These are phyloP conservation scores for Cydia strobilella DNA, from an alignment of 1,140 invertebrate species.

Conservation along the genomic window DNA sequence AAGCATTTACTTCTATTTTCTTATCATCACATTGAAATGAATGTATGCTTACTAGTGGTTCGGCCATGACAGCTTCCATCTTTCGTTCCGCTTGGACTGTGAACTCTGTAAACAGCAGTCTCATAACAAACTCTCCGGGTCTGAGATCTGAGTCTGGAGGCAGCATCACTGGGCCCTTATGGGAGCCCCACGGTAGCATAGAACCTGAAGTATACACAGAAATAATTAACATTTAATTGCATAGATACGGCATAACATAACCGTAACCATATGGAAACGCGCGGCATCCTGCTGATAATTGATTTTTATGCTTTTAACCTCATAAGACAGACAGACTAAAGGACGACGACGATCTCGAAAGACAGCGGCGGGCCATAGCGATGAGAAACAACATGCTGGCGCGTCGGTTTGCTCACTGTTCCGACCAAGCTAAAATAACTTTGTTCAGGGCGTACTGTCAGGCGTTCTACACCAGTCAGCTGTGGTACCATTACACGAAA, in stretches of 20 bases:
- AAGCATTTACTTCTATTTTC: background rate
- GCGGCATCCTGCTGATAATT: no score
- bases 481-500: no score
- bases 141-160: slow-evolving; percentile 84
- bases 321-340: no score
- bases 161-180: slow-evolving; percentile 85
- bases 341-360: no score
- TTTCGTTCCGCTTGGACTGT: slow-evolving; percentile 96
- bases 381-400: no score
- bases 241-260: background rate
- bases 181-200: slow-evolving; percentile 89
- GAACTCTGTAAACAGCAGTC: slow-evolving; percentile 96
- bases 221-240: background rate
- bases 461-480: no score
- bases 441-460: no score
- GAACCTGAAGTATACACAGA: slow-evolving; percentile 59
- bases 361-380: no score
- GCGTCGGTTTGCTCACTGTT: no score
- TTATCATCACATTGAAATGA: background rate
- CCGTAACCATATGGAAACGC: no score
- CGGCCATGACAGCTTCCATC: slow-evolving; percentile 96
- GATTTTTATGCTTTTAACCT: no score
- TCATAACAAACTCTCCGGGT: slow-evolving; percentile 97
- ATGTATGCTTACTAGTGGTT: slow-evolving; percentile 85
- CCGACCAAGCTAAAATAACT: no score